Base-by-base conservation (phyloP, 2,888 invertebrate species). In the Cenopis cana region DNA sequence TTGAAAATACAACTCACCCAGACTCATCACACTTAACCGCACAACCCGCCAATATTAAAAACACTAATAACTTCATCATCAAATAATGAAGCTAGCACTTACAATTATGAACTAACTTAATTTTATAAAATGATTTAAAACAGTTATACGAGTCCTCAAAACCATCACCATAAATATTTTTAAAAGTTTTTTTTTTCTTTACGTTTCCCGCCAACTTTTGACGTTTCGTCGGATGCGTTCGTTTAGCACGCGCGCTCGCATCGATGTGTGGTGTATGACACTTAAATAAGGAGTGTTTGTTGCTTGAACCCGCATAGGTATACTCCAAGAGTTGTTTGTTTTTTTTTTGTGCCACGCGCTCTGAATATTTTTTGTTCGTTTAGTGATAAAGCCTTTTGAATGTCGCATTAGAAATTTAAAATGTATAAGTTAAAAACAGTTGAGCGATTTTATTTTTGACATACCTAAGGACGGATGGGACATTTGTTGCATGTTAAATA, bases 221-320 rank as follows among this genome's bases (percentile, higher is more conserved):
- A 79, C 77, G 78, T 74, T 66, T 73, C 62, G 75, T 71, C 75
- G 75, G 76, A 71, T 75, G 78, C 76, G 76, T 77, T 62, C 72
- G 67, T 68, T 59, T 75, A 75, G 70, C 76, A 79, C 79, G 82
- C 78, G 79, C 75, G 77, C 72, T 77, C 79, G 77, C 81, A 82
- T 81, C 79, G 80, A 79, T 81, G 80, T 81, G 80, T 75, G 76
- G 72, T 76, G 75, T 79, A 79, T 81, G 82, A 79, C 80, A 76
- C 76, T 81, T 82, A 82, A 81, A 81, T 82, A 82, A 75, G 73
- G 72, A 74, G 64, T 61, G 29, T 24, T 29, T 55, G 41, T 41
- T 24, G 64, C 67, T 41, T 18, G 20, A 68, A 56, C 65, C 70
- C 52, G 67, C 41, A 65, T n/a, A n/a, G n/a, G n/a, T n/a, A n/a